Evolutionary conservation across 2,888 invertebrate genomes (phyloP).

Genomic region (Erebia ligea): DNA sequence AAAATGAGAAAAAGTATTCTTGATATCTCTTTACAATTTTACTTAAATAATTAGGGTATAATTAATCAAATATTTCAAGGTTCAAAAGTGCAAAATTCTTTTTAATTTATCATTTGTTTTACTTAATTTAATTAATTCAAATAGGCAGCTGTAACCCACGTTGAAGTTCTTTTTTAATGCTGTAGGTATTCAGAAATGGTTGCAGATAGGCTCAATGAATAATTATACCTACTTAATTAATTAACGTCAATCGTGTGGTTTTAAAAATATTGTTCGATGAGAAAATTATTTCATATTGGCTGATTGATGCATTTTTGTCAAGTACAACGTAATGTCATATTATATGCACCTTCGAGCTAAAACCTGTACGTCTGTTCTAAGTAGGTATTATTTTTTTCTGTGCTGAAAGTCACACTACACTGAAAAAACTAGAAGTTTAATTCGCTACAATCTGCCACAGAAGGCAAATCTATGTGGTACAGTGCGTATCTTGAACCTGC

Average conservation of each 20-base stretch:
- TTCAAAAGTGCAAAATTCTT: constrained; percentile 5
- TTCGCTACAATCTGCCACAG: too few species aligned
- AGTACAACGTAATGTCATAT: not conserved
- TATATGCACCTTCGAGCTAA: not conserved
- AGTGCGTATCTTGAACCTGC: too few species aligned
- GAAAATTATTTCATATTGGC: too few species aligned
- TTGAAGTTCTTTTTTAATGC: constrained; percentile 4
- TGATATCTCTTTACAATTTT: not conserved
- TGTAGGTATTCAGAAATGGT: not conserved
- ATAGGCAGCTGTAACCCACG: constrained; percentile 7
- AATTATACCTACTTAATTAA: not conserved
- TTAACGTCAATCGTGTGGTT: not conserved
- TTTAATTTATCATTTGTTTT: constrained; percentile 8
- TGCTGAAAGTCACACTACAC: too few species aligned
- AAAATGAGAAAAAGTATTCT: too few species aligned
- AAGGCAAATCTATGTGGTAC: too few species aligned
- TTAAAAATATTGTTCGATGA: not conserved
- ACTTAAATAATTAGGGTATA: not conserved
- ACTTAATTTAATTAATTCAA: constrained; percentile 11
- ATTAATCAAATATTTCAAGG: constrained; percentile 9
- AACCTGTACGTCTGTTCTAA: too few species aligned
- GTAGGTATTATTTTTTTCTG: too few species aligned
- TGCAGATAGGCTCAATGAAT: not conserved
- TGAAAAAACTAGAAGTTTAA: too few species aligned
- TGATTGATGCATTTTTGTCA: not conserved